A percentile compares a stretch with the other conserved stretches of the same genome.
Evolutionary conservation across 2,888 invertebrate genomes (phyloP).

Genomic region (Nysson spinosus): DNA sequence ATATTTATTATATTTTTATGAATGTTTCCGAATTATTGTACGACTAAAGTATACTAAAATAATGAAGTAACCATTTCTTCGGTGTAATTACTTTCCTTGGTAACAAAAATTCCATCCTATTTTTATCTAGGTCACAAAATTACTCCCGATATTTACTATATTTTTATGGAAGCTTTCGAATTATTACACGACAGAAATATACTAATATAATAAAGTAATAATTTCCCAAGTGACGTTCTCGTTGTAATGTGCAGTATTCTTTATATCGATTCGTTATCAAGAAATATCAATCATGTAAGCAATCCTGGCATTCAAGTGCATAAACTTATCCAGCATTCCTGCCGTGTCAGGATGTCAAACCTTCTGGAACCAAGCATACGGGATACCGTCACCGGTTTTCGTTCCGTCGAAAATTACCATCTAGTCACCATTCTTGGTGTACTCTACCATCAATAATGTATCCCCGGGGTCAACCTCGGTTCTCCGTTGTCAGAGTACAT

Average conservation of each 20-base stretch:
- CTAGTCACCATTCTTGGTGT: constrained; percentile 56
- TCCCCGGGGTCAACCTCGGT: constrained; percentile 48
- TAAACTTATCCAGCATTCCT: constrained; percentile 46
- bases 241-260: too few relatives aligned
- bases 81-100: too few relatives aligned
- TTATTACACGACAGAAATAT: too few relatives aligned
- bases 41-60: too few relatives aligned
- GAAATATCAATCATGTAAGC: constrained; percentile 10
- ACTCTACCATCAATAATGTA: constrained; percentile 58
- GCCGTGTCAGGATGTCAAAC: constrained; percentile 45
- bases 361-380: constrained; percentile 28
- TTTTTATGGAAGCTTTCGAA: too few relatives aligned
- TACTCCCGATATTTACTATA: too few relatives aligned
- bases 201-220: too few relatives aligned
- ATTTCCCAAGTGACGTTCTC: too few relatives aligned
- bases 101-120: too few relatives aligned
- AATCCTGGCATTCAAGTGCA: constrained; percentile 9
- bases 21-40: background rate
- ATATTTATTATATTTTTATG: background rate
- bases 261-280: constrained; percentile 22
- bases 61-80: too few relatives aligned
- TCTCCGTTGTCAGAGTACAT: too few relatives aligned
- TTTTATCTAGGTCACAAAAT: too few relatives aligned
- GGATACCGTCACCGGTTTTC: constrained; percentile 40
- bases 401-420: constrained; percentile 56